Conservation (phyloP, 2,113 vertebrate species). For the Myotis yumanensis region DNA sequence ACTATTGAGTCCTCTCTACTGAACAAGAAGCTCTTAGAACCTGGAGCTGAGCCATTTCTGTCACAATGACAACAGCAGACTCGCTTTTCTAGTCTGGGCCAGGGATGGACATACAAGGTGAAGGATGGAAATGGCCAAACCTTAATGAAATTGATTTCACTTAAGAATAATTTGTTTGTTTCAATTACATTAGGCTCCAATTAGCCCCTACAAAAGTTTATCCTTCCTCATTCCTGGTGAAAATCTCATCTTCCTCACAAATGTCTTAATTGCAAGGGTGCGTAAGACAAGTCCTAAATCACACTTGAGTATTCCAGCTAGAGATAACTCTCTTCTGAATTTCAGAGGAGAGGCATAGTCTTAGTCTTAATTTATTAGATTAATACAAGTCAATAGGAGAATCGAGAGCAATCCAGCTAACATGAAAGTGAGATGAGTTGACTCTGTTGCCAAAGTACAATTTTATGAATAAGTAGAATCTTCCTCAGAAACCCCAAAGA, state of each 20-base stretch:
- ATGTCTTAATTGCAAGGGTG: not conserved
- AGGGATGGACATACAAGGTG: not conserved
- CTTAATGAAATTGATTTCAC: slow-evolving; percentile 17
- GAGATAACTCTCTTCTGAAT: not conserved
- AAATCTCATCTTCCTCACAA: not conserved
- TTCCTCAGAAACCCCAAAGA: not conserved
- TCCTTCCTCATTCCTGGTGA: not conserved
- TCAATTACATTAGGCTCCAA: slow-evolving; percentile 5
- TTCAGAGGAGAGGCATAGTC: not conserved
- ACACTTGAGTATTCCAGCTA: not conserved
- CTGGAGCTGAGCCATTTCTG: not conserved
- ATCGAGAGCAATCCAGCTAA: not conserved
- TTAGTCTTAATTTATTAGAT: not conserved
- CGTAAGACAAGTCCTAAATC: not conserved
- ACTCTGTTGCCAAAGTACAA: not conserved
- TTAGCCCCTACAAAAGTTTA: not conserved
- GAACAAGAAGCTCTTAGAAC: not conserved
- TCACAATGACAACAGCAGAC: not conserved
- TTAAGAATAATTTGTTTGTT: slow-evolving; percentile 23
- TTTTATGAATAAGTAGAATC: not conserved
- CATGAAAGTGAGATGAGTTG: not conserved
- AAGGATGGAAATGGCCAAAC: not conserved
- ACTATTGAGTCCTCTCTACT: not conserved
- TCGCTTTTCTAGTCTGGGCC: not conserved
- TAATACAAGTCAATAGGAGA: not conserved